Evolutionary conservation across 2,797 vertebrate genomes (phyloP), one percentile per base, ranked within the genome.

Genomic region (Cyprinodon diabolis): DNA sequence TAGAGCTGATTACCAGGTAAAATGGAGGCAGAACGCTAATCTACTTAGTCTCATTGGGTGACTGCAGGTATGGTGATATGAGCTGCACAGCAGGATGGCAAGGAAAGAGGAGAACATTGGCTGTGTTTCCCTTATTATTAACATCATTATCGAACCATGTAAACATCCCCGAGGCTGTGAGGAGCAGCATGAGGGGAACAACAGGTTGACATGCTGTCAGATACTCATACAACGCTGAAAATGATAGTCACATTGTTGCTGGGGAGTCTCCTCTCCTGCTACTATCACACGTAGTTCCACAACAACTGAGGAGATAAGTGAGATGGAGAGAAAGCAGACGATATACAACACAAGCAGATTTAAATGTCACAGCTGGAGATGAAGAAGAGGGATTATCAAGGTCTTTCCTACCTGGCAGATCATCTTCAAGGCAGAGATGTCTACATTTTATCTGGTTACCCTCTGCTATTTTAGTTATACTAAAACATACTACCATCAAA

Each of bases 121-220:
- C 49, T 9, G 13, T 76, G 56, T 79, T 87, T 77, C 72, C 71
- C 89, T 88, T 90, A 91, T 91, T 86, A 77, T 76, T 68, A 77
- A 84, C 88, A 82, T 87, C 87, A 87, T 90, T 91, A 91, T 91
- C 75, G 79, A 90, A 80, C 86, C 76, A 71, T 75, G 80, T 88
- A 91, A 89, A 89, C 87, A 89, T 74, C 75, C 82, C 78, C 19
- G 69, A 79, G 69, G 83, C 83, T 79, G 82, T 21, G 35, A 78
- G 78, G 71, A 84, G 80, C 76, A 45, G 87, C 76, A 75, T 71
- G 79, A 87, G 82, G 78, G 85, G 69, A 83, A 79, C 82, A 4
- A 77, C 17, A 56, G 74, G 83, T 82, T 74, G 90, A 89, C 91
- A 72, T 71, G 14, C 77, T 79, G 89, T 90, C 88, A 90, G 88